Conservation (phyloP, 2,113 vertebrate genomes). For the Alligator mississippiensis region DNA sequence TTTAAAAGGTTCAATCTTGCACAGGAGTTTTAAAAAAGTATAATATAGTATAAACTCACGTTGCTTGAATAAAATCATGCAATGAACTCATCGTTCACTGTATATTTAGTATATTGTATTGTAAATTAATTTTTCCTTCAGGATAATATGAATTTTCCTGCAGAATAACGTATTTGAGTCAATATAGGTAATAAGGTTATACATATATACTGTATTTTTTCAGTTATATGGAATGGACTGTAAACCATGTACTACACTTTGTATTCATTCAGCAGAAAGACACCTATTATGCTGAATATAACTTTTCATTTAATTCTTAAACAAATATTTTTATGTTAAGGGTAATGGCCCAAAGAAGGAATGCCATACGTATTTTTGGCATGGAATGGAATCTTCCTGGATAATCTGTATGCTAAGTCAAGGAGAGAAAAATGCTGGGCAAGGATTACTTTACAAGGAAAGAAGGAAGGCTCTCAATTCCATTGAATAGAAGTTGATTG, state of each 20-base stretch:
- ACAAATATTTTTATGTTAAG: not conserved
- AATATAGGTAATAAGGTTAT: fast-evolving
- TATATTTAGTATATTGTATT: not conserved
- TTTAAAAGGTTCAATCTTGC: not conserved
- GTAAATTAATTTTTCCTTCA: not conserved
- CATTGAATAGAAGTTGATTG: not conserved
- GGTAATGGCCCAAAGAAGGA: not conserved
- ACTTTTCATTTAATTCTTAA: fast-evolving
- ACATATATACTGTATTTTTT: fast-evolving
- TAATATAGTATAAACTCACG: not conserved
- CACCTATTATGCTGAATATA: fast-evolving
- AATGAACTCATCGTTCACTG: not conserved
- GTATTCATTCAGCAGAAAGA: not conserved
- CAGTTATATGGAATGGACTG: fast-evolving
- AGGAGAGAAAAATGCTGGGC: fast-evolving
- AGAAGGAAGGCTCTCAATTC: fast-evolving
- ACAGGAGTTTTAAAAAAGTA: not conserved
- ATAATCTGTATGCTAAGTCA: not conserved
- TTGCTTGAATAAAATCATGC: not conserved
- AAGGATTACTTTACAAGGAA: not conserved
- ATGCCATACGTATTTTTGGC: not conserved
- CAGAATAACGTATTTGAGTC: not conserved
- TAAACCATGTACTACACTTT: not conserved
- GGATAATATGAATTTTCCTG: not conserved
- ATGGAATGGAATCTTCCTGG: not conserved